phyloP scores from a whole-genome alignment of 1,140 invertebrate genomes.

The Ruditapes philippinarum region DNA sequence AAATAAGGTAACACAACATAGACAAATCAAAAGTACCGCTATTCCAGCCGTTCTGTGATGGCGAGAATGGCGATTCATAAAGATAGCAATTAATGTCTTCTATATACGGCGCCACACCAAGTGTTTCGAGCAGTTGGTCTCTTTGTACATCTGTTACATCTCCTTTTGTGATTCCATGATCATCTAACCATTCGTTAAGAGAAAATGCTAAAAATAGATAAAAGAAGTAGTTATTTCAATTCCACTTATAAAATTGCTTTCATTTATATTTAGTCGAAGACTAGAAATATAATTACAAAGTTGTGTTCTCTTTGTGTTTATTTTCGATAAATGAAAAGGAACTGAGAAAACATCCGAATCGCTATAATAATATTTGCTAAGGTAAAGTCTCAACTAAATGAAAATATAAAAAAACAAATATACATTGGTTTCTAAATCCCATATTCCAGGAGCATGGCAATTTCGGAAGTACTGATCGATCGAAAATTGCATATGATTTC shows the following conservation, averaged over 20 bases:
- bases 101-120: conserved; percentile 11
- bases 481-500: neutral
- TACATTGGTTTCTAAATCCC: neutral
- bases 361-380: too few relatives aligned
- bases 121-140: conserved; percentile 5
- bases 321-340: too few relatives aligned
- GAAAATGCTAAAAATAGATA: too few relatives aligned
- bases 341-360: too few relatives aligned
- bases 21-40: conserved; percentile 9
- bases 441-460: neutral
- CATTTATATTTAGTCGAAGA: too few relatives aligned
- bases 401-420: neutral
- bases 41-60: conserved; percentile 1
- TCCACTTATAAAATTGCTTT: too few relatives aligned
- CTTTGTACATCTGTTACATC: neutral
- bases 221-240: too few relatives aligned
- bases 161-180: neutral
- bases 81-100: neutral
- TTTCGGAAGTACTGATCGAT: neutral
- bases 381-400: too few relatives aligned
- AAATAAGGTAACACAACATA: too few relatives aligned
- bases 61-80: neutral
- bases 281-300: too few relatives aligned
- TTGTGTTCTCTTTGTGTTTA: too few relatives aligned
- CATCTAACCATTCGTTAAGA: neutral